Evolutionary conservation across 2,888 invertebrate species (phyloP).

Genomic region (Litoditis marina): DNA sequence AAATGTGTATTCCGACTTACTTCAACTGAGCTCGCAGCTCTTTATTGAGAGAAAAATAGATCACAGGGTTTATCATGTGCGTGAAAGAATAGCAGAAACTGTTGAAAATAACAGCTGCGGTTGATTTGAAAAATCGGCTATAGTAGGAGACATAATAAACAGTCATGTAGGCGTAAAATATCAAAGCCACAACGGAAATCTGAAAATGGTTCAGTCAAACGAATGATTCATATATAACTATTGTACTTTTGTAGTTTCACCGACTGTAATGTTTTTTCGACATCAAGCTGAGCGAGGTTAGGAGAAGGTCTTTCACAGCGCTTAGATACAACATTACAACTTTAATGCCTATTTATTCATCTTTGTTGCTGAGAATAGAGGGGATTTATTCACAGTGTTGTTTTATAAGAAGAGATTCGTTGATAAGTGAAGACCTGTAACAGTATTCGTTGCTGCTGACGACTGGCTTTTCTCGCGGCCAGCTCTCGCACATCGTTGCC

Average conservation of each 20-base stretch:
- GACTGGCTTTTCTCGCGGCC: constrained; percentile 51
- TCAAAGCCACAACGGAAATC: constrained; percentile 59
- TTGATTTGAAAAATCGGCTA: constrained; percentile 32
- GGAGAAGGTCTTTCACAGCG: too few species aligned
- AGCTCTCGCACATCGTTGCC: constrained; percentile 50
- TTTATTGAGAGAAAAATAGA: constrained; percentile 58
- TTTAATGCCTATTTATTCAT: too few species aligned
- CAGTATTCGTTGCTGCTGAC: constrained; percentile 59
- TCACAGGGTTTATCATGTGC: constrained; percentile 61
- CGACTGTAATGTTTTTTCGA: too few species aligned
- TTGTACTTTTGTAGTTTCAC: too few species aligned
- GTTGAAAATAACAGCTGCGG: constrained; percentile 58
- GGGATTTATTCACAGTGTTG: too few species aligned
- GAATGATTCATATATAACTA: too few species aligned
- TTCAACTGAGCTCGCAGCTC: constrained; percentile 42
- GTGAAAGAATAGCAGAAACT: constrained; percentile 61
- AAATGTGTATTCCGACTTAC: too few species aligned
- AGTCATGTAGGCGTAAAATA: constrained; percentile 60
- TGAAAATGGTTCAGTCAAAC: too few species aligned
- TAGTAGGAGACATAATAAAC: constrained; percentile 61
- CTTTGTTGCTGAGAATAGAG: too few species aligned
- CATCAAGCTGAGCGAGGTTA: too few species aligned
- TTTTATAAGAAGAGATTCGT: background rate
- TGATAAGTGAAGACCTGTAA: too few species aligned
- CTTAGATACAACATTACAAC: too few species aligned